Evolutionary conservation across 2,113 vertebrate genomes (phyloP), one percentile per base, ranked within the genome.

Genomic region (Opisthocomus hoazin): DNA sequence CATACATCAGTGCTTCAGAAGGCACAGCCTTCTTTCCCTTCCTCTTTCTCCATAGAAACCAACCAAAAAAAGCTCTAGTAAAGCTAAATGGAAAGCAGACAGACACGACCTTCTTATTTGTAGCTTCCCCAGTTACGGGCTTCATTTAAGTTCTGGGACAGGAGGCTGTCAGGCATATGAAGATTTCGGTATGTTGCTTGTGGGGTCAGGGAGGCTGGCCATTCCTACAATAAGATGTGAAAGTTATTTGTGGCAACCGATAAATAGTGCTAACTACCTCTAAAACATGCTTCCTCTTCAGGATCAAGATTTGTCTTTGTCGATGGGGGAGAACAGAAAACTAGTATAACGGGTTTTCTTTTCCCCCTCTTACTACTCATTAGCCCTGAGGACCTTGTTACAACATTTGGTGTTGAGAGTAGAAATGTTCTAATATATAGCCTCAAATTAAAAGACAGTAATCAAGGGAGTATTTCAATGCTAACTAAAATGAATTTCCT

Each of bases 391-490:
- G 92, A 96, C 87, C 82, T 97, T 97, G 90, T 81, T 96, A 95
- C 76, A 97, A 83, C 69, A 89, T 63, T 91, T 68, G 26, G 92
- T 84, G 71, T 83, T 92, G 87, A 96, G 96, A 96, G 93, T 77
- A 95, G 74, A 46, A 92, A 77, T 80, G 73, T 95, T 93, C 79
- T 88, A 95, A 96, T 94, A 78, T 60, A 93, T 90, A 97, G 93
- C 92, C 87, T 75, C 84, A 83, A 93, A 92, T 66, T 96, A 80
- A 96, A 96, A 95, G 39, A 53, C 92, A 94, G 87, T 93, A 96
- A 93, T 93, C 87, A 61, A 75, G 53, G 58, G 87, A 93, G 79
- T 70, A 92, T 94, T 97, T 89, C 82, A 83, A 39, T 0, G 7
- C 45, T 93, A 87, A 84, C 70, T 86, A 83, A 95, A 95, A 97